phyloP scores from a whole-genome alignment of 2,113 vertebrate species.

The Fulica atra region DNA sequence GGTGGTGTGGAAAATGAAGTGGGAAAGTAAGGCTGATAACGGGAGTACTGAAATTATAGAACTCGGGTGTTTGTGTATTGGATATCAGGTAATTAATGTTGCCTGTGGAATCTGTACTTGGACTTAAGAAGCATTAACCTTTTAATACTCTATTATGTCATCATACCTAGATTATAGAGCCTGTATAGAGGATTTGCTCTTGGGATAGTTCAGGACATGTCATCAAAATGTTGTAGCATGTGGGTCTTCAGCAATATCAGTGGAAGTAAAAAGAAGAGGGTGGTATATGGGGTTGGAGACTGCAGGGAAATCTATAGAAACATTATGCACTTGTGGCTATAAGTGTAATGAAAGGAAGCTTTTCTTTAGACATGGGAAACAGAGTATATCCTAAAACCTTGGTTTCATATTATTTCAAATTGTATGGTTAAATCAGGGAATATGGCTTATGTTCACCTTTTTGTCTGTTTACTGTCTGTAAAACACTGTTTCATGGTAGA shows the following conservation, averaged over 20 bases:
- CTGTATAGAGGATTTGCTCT: background rate
- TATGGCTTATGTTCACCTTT: background rate
- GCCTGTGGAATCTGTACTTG: background rate
- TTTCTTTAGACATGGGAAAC: background rate
- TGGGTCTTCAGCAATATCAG: background rate
- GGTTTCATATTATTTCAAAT: background rate
- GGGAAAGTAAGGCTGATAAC: background rate
- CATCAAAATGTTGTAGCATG: background rate
- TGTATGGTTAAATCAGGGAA: background rate
- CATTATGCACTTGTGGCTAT: rapidly evolving
- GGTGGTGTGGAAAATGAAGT: background rate
- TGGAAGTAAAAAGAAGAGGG: background rate
- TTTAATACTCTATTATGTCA: constrained; percentile 11
- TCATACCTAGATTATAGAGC: background rate
- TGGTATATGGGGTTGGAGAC: background rate
- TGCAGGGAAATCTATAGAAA: background rate
- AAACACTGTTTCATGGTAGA: background rate
- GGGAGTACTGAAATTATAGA: background rate
- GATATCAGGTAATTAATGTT: background rate
- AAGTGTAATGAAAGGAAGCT: background rate
- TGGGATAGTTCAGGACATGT: background rate
- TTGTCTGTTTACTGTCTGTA: background rate
- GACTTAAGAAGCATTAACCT: background rate
- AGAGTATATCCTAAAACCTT: background rate
- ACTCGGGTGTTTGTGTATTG: background rate